These are phyloP conservation scores for Thymelicus acteon DNA, from an alignment of 2,888 invertebrate species.

Conservation along the genomic window DNA sequence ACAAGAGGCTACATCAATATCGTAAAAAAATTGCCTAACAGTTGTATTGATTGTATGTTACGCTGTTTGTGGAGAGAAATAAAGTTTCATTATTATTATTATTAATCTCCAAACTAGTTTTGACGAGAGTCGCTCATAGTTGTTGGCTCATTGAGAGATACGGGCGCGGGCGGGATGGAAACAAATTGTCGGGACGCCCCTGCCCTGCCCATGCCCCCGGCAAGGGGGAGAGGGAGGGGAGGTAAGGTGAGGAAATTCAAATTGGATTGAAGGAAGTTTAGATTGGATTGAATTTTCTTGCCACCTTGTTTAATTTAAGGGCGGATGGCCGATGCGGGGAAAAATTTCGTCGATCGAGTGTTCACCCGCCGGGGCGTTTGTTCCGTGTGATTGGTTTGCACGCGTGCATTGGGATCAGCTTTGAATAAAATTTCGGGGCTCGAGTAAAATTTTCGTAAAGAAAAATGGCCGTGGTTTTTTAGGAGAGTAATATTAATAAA, in stretches of 20 bases:
- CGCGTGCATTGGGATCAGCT: slow-evolving; percentile 1
- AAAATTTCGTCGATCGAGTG: slow-evolving; percentile 27
- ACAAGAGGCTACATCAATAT: no score
- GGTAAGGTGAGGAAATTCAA: slow-evolving; percentile 70
- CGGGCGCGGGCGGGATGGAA: slow-evolving; percentile 47
- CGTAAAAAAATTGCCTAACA: no score
- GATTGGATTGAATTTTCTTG: slow-evolving; percentile 81
- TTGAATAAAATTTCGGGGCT: background rate
- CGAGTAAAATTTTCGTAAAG: background rate
- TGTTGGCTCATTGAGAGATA: slow-evolving; percentile 22
- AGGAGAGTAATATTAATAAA: no score
- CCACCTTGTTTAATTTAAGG: slow-evolving; percentile 81
- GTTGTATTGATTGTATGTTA: no score
- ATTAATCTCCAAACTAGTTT: slow-evolving; percentile 1
- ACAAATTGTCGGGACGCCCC: slow-evolving; percentile 57
- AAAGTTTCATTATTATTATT: no score
- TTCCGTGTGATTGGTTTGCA: slow-evolving; percentile 28
- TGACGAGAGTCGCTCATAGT: slow-evolving; percentile 18
- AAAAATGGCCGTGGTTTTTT: background rate
- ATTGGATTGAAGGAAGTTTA: slow-evolving; percentile 82
- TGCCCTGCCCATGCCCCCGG: slow-evolving; percentile 23
- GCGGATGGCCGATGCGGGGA: slow-evolving; percentile 44
- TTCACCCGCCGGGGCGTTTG: background rate
- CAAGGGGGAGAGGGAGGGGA: slow-evolving; percentile 41
- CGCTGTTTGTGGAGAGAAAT: no score